A percentile compares a stretch with the other conserved stretches of the same genome.
phyloP scores from a whole-genome alignment of 2,797 vertebrate species.

The Pseudomugil gertrudae region DNA sequence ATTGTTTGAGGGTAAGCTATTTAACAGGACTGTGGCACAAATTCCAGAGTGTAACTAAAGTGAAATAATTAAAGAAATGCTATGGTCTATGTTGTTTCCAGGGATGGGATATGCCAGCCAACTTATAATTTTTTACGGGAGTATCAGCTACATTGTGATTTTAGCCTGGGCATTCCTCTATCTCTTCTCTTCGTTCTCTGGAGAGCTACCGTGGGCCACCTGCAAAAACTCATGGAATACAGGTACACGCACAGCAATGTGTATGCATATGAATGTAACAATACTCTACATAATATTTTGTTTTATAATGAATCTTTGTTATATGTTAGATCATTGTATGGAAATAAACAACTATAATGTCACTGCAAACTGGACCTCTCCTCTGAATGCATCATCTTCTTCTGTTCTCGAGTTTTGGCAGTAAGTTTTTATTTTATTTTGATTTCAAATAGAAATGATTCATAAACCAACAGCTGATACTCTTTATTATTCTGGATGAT shows the following conservation, averaged over 20 bases:
- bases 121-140: constrained; percentile 70
- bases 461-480: too few species aligned
- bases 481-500: too few species aligned
- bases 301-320: constrained; percentile 20
- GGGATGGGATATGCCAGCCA: constrained; percentile 75
- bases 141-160: constrained; percentile 73
- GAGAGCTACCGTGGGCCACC: constrained; percentile 70
- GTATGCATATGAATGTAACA: too few species aligned
- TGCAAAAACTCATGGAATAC: constrained; percentile 79
- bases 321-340: constrained; percentile 68
- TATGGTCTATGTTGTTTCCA: constrained; percentile 39
- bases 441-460: neutral
- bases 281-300: neutral
- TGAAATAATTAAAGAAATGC: rapidly evolving
- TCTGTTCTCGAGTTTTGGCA: constrained; percentile 83
- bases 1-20: constrained; percentile 77
- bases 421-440: constrained; percentile 65
- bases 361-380: constrained; percentile 55
- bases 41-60: neutral
- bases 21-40: neutral
- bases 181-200: constrained; percentile 72
- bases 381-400: constrained; percentile 69
- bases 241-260: constrained; percentile 45
- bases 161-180: constrained; percentile 79
- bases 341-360: constrained; percentile 59